Percentiles rank a stretch among this genome's conserved stretches.
Conservation (phyloP, 2,888 invertebrate species). For the Tetrapedia diversipes region DNA sequence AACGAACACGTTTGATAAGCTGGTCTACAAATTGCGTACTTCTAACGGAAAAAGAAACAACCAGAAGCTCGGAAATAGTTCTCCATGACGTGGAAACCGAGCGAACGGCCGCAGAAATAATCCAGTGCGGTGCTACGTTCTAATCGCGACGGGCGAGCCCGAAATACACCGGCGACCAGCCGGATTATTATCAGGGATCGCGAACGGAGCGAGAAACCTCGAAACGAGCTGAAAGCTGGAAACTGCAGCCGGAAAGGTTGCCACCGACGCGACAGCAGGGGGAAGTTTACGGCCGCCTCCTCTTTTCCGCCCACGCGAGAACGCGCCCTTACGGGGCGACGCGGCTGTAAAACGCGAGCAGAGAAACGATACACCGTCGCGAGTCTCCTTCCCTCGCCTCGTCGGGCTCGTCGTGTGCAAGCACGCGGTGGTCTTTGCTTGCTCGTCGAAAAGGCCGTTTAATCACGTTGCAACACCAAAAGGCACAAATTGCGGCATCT, state of each 20-base stretch:
- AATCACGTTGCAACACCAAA: too few relatives aligned
- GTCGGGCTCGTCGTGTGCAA: conserved; percentile 29
- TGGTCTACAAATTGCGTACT: too few relatives aligned
- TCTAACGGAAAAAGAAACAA: too few relatives aligned
- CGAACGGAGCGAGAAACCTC: neutral
- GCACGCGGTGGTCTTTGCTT: neutral
- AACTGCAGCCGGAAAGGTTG: conserved; percentile 38
- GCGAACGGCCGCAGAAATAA: neutral
- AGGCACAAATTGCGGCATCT: too few relatives aligned
- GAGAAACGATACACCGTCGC: conserved; percentile 31
- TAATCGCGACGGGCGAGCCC: neutral
- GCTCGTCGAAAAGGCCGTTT: conserved; percentile 18
- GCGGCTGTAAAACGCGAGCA: conserved; percentile 40
- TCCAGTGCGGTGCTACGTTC: neutral
- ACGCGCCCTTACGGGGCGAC: conserved; percentile 21
- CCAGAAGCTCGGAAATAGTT: too few relatives aligned
- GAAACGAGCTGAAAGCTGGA: conserved; percentile 31
- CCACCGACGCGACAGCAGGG: conserved; percentile 35
- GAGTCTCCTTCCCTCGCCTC: conserved; percentile 30
- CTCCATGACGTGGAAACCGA: too few relatives aligned
- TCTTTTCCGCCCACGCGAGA: conserved; percentile 46
- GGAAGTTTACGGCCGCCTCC: conserved; percentile 47
- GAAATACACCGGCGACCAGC: neutral
- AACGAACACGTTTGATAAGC: too few relatives aligned
- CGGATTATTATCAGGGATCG: neutral